Evolutionary conservation across 2,113 vertebrate genomes (phyloP).

Genomic region (chimpanzee (Pan troglodytes)): NHGRI_mPanTro3-v2.1_pri NC_072409.2:51503501-51504000

Average conservation of each 20-base stretch:
- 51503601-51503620: background rate
- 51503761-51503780: background rate
- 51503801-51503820: background rate
- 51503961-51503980: background rate
- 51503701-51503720: background rate
- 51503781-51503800: background rate
- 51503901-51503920: slow-evolving; percentile 1
- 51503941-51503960: background rate
- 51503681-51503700: background rate
- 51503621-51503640: background rate
- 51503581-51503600: background rate
- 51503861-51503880: background rate
- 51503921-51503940: background rate
- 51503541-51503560: background rate
- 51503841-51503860: background rate
- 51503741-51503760: background rate
- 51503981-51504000: background rate
- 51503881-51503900: background rate
- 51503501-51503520: background rate
- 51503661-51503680: background rate
- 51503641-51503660: background rate
- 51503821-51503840: background rate
- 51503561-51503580: background rate
- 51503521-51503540: background rate
- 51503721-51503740: background rate